Evolutionary conservation across 2,888 invertebrate species (phyloP).

Genomic region (Achlya flavicornis): DNA sequence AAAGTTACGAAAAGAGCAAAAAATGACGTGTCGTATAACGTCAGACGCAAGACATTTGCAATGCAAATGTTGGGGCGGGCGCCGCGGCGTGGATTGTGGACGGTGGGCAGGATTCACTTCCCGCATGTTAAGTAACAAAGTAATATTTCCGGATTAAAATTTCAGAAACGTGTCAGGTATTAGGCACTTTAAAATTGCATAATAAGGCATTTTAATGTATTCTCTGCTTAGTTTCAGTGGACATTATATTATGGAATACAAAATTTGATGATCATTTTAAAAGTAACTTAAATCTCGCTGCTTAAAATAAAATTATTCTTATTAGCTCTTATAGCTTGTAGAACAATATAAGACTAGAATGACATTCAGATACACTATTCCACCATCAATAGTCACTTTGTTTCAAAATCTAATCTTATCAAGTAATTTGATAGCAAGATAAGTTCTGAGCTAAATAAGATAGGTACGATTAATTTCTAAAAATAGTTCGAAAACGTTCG

Average conservation of each 20-base stretch:
- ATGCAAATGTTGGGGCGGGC: conserved; percentile 61
- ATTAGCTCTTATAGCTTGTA: no score
- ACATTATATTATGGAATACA: neutral
- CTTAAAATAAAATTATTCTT: no score
- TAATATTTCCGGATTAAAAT: conserved; percentile 61
- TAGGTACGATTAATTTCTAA: conserved; percentile 13
- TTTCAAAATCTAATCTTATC: neutral
- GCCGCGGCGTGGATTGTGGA: conserved; percentile 35
- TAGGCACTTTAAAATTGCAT: conserved; percentile 23
- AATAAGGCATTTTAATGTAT: neutral
- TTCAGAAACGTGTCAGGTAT: conserved; percentile 46
- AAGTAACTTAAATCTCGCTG: no score
- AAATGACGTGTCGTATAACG: conserved; percentile 30
- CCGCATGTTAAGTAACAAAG: conserved; percentile 51
- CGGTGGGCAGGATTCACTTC: conserved; percentile 32
- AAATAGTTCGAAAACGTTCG: conserved; percentile 5
- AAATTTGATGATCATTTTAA: no score
- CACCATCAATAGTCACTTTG: neutral
- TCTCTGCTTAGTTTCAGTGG: neutral
- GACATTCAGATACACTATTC: no score
- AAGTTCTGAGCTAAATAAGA: neutral
- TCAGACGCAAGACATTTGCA: conserved; percentile 59
- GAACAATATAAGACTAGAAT: neutral
- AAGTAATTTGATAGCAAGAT: neutral
- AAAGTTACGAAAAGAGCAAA: conserved; percentile 34